A percentile compares a stretch with the other conserved stretches of the same genome.
phyloP scores from a whole-genome alignment of 2,797 vertebrate genomes.

The Amblyraja radiata region DNA sequence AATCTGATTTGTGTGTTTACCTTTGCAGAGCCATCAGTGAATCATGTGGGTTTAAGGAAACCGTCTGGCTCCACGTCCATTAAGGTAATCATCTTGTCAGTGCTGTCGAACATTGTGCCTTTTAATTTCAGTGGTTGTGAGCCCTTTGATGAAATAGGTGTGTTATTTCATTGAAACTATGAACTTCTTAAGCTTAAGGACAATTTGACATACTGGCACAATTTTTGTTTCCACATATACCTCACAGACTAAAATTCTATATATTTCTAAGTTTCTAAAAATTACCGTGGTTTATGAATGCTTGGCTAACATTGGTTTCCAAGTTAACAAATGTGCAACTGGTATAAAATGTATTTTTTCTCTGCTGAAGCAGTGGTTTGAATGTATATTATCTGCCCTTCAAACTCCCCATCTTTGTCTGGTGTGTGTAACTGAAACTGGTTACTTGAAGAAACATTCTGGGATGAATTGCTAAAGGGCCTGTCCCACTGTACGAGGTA shows the following conservation, averaged over 20 bases:
- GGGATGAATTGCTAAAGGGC: too few relatives aligned
- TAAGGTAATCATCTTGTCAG: conserved; percentile 23
- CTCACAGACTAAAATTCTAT: background rate
- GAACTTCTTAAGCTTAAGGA: background rate
- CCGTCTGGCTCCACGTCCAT: conserved; percentile 26
- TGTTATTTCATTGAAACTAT: background rate
- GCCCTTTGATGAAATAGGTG: background rate
- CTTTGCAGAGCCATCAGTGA: conserved; percentile 7
- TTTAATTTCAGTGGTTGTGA: background rate
- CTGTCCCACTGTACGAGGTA: too few relatives aligned
- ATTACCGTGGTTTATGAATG: background rate
- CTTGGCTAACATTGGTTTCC: background rate
- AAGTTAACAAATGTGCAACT: background rate
- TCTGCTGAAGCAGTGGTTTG: background rate
- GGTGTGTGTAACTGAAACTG: background rate
- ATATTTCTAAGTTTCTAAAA: background rate
- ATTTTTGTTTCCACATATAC: background rate
- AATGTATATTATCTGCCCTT: background rate
- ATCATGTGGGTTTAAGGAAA: background rate
- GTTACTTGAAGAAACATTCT: background rate
- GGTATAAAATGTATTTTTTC: background rate
- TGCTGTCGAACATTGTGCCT: background rate
- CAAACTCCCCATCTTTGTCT: background rate
- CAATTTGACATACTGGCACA: background rate
- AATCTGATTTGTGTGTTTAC: conserved; percentile 26